Conservation (phyloP, 2,113 vertebrate species). For the Silurus meridionalis region DNA sequence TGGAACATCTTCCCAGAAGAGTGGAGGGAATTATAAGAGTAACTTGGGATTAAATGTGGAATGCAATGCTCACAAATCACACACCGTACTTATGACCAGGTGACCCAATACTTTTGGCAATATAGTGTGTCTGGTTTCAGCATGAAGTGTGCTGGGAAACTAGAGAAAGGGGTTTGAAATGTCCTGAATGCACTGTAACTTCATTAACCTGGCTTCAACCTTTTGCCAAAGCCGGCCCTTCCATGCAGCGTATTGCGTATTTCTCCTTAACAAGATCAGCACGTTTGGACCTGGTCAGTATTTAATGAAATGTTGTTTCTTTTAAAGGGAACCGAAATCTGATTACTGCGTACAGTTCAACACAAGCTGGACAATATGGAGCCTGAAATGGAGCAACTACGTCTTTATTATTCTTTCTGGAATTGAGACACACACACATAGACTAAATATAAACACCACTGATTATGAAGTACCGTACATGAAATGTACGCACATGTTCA, state of each 20-base stretch:
- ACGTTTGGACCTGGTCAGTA: neutral
- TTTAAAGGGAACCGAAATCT: neutral
- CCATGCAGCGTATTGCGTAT: neutral
- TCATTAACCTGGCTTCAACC: neutral
- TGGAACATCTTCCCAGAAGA: no score
- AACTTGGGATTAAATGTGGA: no score
- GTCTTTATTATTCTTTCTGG: neutral
- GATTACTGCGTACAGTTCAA: neutral
- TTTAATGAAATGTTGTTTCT: constrained; percentile 5
- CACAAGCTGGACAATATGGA: neutral
- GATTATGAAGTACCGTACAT: neutral
- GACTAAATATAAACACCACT: no score
- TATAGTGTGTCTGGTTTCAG: no score
- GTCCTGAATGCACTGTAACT: neutral
- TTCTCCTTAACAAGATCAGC: neutral
- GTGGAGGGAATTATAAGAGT: no score
- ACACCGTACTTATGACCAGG: no score
- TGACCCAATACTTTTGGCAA: no score
- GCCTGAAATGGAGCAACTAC: neutral
- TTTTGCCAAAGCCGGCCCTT: neutral
- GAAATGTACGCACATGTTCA: constrained; percentile 6
- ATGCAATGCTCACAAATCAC: no score
- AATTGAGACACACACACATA: neutral
- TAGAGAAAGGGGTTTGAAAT: no score
- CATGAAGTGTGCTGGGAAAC: no score